Evolutionary conservation across 2,888 invertebrate species (phyloP).

Genomic region (Tipula vernalis): DNA sequence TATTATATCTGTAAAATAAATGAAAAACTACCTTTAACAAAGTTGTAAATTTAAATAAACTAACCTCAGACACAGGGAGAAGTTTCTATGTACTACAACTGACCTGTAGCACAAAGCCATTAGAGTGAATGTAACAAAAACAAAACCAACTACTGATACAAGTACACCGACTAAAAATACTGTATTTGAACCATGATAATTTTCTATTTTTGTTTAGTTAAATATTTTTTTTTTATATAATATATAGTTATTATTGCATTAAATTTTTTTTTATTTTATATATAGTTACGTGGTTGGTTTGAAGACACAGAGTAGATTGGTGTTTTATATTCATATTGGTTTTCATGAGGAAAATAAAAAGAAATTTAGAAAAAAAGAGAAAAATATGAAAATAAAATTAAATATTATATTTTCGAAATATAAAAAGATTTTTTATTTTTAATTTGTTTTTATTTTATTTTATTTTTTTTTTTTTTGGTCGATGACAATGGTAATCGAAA

Average conservation of each 20-base stretch:
- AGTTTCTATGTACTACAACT: constrained; percentile 98
- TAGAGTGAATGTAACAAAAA: constrained; percentile 96
- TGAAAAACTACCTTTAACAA: constrained; percentile 17
- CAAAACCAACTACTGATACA: constrained; percentile 98
- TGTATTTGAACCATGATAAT: constrained; percentile 95
- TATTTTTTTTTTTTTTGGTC: not conserved
- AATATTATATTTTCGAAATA: not conserved
- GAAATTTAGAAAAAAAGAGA: not conserved
- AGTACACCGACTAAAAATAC: constrained; percentile 95
- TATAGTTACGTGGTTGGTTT: constrained; percentile 4
- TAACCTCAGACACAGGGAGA: constrained; percentile 98
- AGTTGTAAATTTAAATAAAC: constrained; percentile 46
- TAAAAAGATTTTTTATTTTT: not conserved
- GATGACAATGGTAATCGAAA: constrained; percentile 10
- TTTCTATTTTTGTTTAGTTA: constrained; percentile 48
- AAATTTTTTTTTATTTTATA: not conserved
- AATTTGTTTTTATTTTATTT: not conserved
- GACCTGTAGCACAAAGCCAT: constrained; percentile 99
- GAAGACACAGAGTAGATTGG: not conserved
- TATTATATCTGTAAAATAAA: constrained; percentile 23
- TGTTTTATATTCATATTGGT: not conserved
- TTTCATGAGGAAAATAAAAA: not conserved
- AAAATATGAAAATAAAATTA: not conserved
- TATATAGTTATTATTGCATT: not conserved
- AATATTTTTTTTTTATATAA: not conserved